These are phyloP conservation scores for Mirza zaza DNA, from an alignment of 2,113 vertebrate species.

Conservation along the genomic window DNA sequence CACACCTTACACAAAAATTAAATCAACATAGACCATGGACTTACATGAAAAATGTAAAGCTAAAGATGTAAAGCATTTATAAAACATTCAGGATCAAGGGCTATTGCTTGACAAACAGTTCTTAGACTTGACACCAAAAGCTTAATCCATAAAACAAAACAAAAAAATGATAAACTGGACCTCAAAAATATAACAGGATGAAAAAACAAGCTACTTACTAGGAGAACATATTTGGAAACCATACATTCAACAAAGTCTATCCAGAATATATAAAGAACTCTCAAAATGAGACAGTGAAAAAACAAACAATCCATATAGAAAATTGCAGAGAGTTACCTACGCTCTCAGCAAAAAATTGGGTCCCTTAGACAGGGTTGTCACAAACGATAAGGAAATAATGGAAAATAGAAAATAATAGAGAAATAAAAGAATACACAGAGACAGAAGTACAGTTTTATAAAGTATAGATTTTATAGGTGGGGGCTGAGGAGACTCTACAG, in stretches of 20 bases:
- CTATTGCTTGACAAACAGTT: background rate
- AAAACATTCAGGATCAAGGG: background rate
- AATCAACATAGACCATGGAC: background rate
- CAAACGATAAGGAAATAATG: too few relatives aligned
- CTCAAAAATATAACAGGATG: background rate
- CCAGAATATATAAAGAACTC: background rate
- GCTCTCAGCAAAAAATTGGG: too few relatives aligned
- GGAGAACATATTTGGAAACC: background rate
- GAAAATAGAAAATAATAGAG: too few relatives aligned
- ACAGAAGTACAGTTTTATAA: too few relatives aligned
- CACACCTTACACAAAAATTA: background rate
- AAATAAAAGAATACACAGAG: too few relatives aligned
- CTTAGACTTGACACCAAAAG: background rate
- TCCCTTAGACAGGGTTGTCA: too few relatives aligned
- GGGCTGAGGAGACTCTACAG: too few relatives aligned
- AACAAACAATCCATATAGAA: background rate
- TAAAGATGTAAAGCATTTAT: background rate
- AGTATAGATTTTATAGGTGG: too few relatives aligned
- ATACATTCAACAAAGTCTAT: background rate
- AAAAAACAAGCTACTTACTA: background rate
- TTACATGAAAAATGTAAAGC: background rate
- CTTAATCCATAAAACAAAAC: background rate
- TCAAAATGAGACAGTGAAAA: background rate
- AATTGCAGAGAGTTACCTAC: too few relatives aligned
- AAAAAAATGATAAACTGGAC: background rate